Percentiles rank a stretch among this genome's conserved stretches.
Conservation (phyloP, 53 echinoderm and acorn worm genomes). For the Temnopleurus reevesii region DNA sequence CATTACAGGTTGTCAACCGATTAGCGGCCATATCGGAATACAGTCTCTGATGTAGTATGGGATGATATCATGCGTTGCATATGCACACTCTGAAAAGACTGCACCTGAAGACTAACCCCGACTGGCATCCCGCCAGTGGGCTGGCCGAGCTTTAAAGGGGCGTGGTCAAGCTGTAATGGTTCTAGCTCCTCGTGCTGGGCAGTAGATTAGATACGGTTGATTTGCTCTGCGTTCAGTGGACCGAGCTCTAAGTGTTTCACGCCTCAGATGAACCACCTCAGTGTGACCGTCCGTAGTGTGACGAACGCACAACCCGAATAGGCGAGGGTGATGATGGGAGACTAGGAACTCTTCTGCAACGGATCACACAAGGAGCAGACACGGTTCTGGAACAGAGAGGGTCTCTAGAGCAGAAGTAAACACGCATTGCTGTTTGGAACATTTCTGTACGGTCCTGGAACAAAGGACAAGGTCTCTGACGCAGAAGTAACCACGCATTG, state of each 20-base stretch:
- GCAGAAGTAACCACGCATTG: too few species aligned
- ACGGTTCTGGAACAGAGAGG: constrained; percentile 20
- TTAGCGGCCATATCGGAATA: too few species aligned
- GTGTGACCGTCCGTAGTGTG: too few species aligned
- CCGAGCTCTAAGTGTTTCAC: constrained; percentile 47
- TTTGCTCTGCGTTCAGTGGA: neutral
- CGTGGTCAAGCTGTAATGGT: constrained; percentile 5
- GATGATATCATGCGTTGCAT: too few species aligned
- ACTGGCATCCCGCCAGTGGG: neutral
- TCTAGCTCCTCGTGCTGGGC: constrained; percentile 1
- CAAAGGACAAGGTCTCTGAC: too few species aligned
- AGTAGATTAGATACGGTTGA: constrained; percentile 46
- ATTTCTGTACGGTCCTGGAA: too few species aligned
- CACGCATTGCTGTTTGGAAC: too few species aligned
- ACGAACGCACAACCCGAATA: neutral
- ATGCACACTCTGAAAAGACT: too few species aligned
- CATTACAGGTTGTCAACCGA: too few species aligned
- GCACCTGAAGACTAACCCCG: too few species aligned
- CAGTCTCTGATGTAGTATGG: too few species aligned
- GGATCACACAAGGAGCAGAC: neutral
- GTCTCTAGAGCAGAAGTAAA: too few species aligned
- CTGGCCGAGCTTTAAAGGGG: neutral
- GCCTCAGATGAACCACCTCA: constrained; percentile 41
- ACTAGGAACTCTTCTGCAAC: neutral
- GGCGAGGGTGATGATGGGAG: neutral